Conservation (phyloP, 2,888 invertebrate species). For the Drosophila lutescens region DNA sequence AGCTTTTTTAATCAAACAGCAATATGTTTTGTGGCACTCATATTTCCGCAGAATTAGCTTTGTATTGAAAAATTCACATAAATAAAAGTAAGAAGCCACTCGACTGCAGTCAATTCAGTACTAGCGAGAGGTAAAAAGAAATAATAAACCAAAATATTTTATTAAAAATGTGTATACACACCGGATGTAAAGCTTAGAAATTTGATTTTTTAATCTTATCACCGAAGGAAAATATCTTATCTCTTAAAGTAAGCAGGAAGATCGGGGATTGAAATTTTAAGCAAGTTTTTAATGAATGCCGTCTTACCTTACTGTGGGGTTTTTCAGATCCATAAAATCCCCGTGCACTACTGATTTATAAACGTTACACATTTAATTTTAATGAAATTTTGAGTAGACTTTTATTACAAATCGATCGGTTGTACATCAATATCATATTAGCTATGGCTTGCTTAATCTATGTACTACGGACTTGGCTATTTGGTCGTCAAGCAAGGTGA, state of each 20-base stretch:
- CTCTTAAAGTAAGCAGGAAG: too few relatives aligned
- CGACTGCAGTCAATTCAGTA: neutral
- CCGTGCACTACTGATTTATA: neutral
- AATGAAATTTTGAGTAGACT: constrained; percentile 11
- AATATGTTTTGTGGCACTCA: constrained; percentile 31
- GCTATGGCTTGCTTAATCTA: constrained; percentile 41
- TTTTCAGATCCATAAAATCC: neutral
- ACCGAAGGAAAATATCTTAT: too few relatives aligned
- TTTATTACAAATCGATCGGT: constrained; percentile 40
- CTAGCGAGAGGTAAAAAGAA: neutral
- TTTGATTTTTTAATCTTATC: neutral
- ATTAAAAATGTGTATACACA: neutral
- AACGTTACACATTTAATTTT: neutral
- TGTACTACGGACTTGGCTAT: constrained; percentile 48
- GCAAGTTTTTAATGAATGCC: too few relatives aligned
- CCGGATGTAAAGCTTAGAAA: neutral
- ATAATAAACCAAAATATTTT: constrained; percentile 4
- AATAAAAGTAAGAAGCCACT: constrained; percentile 22
- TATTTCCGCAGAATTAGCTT: constrained; percentile 27
- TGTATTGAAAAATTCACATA: constrained; percentile 26
- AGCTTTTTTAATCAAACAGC: constrained; percentile 5
- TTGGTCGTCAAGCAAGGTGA: constrained; percentile 23
- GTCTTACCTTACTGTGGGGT: neutral
- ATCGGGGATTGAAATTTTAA: too few relatives aligned
- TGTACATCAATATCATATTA: constrained; percentile 45